Conservation (phyloP, 2,888 invertebrate species). For the Synergus laeviventris region DNA sequence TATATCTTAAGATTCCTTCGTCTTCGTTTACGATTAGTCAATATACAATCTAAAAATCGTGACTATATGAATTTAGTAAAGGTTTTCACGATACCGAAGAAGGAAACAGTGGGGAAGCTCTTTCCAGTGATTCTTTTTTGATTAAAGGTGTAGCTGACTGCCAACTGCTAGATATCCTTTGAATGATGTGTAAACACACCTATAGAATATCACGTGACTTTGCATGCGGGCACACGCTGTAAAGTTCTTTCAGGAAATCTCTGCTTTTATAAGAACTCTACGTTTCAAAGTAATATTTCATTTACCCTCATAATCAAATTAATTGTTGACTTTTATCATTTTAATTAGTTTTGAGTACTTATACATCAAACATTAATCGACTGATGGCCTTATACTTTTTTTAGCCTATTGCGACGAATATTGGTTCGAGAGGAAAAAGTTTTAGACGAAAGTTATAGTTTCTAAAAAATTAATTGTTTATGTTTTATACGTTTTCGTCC, state of each 20-base stretch:
- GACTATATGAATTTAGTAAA: not conserved
- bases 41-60: not conserved
- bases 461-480: too few species aligned
- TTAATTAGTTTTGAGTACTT: too few species aligned
- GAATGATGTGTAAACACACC: conserved; percentile 2
- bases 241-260: conserved; percentile 8
- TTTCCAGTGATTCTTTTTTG: conserved; percentile 12
- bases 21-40: not conserved
- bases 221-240: conserved; percentile 10
- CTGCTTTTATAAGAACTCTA: not conserved
- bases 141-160: conserved; percentile 21
- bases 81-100: not conserved
- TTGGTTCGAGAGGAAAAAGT: too few species aligned
- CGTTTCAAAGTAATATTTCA: too few species aligned
- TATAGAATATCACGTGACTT: conserved; percentile 10
- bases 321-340: too few species aligned
- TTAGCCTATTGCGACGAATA: too few species aligned
- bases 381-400: too few species aligned
- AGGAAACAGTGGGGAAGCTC: not conserved
- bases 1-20: too few species aligned
- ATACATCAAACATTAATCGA: too few species aligned
- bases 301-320: too few species aligned
- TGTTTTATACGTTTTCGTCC: too few species aligned
- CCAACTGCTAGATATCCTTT: conserved; percentile 23
- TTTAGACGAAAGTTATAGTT: too few species aligned